Conservation (phyloP, 1,140 invertebrate species). For the Euwallacea similis region DNA sequence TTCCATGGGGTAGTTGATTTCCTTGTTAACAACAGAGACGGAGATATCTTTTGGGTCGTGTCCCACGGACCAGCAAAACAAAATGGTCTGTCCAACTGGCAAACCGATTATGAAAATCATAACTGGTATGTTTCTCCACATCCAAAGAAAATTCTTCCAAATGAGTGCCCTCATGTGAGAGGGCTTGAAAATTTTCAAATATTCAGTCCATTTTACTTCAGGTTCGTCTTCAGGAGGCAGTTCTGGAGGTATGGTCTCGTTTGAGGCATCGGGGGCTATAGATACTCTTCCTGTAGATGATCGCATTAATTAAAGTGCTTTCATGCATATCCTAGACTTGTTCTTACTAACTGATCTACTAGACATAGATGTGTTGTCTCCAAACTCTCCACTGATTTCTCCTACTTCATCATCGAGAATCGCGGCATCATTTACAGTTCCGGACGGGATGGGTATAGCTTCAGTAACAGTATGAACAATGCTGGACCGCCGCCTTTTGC, state of each 20-base stretch:
- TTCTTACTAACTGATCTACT: slow-evolving; percentile 60
- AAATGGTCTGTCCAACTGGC: slow-evolving; percentile 84
- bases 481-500: slow-evolving; percentile 73
- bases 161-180: slow-evolving; percentile 81
- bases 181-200: slow-evolving; percentile 66
- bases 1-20: slow-evolving; percentile 64
- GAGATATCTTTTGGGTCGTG: slow-evolving; percentile 82
- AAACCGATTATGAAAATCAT: slow-evolving; percentile 84
- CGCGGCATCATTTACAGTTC: slow-evolving; percentile 58
- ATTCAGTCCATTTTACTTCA: slow-evolving; percentile 57
- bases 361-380: slow-evolving; percentile 77
- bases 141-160: slow-evolving; percentile 90
- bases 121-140: slow-evolving; percentile 88
- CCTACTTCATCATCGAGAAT: slow-evolving; percentile 65
- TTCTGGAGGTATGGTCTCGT: slow-evolving; percentile 52
- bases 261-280: slow-evolving; percentile 43
- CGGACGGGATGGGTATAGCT: slow-evolving; percentile 61
- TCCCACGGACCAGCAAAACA: slow-evolving; percentile 94
- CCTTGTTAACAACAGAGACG: slow-evolving; percentile 84
- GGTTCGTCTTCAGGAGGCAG: slow-evolving; percentile 64
- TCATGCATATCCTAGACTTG: not conserved
- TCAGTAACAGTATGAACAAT: slow-evolving; percentile 74
- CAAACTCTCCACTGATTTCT: slow-evolving; percentile 84
- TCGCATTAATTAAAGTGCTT: slow-evolving; percentile 2
- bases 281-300: slow-evolving; percentile 43